Evolutionary conservation across 2,797 vertebrate species (phyloP), one percentile per base, ranked within the genome.

Genomic region (Phyllotis vaccarum): DNA sequence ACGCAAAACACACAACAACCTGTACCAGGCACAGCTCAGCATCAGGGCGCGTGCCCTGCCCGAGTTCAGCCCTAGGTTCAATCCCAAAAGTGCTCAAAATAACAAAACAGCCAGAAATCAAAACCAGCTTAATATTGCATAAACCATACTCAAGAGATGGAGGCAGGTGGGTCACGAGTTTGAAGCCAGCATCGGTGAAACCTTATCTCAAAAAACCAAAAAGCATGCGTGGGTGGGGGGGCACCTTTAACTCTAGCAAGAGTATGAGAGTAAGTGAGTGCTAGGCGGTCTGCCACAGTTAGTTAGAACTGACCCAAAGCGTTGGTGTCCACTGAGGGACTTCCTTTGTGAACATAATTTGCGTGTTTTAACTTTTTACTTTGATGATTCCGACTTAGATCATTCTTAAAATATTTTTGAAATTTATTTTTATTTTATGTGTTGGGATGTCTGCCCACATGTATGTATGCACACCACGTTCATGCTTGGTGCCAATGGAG

Each of bases 341-440:
- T 81, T 31, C 34, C 80, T 75, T 68, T 88, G 52, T 79, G 68
- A 74, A 88, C 24, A 94, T 83, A 83, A 46, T 83, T 62, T 43
- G 66, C 62, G 62, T 4, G 3, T 37, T 91, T 91, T 79, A 60
- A 92, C 72, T 66, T 93, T 96, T 79, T 43, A 86, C 49, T 75
- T 58, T 64, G 62, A 79, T 40, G 43, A 83, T 90, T 90, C 72
- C 40, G 56, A 80, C 80, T 80, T 79, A 60, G 6, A 75, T 22
- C 2, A 94, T 29, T 72, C 54, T 79, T 24, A 46, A 91, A 91
- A 83, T 79, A 70, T 85, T 81, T 80, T 80, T 78, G 10, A 52
- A 52, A 78, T 52, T 78, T n/a, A 54, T n/a, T 56, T 81, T 58
- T 54, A 31, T 54, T 80, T 58, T 40, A 40, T 16, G 52, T 13